Conservation (phyloP, 2,113 vertebrate species). For the Synchiropus splendidus region DNA sequence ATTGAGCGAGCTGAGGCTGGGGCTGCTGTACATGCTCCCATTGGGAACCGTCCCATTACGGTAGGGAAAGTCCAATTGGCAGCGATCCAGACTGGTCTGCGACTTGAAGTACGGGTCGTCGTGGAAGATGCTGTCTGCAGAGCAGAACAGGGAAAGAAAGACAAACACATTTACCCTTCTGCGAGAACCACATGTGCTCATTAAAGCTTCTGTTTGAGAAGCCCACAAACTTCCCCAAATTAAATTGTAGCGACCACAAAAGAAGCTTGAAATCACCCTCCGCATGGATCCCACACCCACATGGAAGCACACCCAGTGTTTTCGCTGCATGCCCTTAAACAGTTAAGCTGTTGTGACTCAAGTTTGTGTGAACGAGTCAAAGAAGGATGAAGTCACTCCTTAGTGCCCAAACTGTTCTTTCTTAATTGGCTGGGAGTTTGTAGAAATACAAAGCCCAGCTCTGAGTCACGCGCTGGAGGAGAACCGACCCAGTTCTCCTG, state of each 20-base stretch:
- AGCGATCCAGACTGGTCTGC: slow-evolving; percentile 84
- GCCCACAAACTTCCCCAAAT: slow-evolving; percentile 16
- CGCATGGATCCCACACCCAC: slow-evolving; percentile 45
- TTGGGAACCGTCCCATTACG: slow-evolving; percentile 84
- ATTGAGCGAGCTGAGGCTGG: slow-evolving; percentile 88
- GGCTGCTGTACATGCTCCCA: slow-evolving; percentile 89
- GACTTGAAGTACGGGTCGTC: slow-evolving; percentile 90
- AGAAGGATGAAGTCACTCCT: slow-evolving; percentile 46
- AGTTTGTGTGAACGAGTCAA: slow-evolving; percentile 44
- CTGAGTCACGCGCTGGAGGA: slow-evolving; percentile 48
- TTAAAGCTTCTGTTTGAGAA: background rate
- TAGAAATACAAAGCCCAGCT: slow-evolving; percentile 35
- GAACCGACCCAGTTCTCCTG: slow-evolving; percentile 35
- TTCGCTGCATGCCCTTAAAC: slow-evolving; percentile 36
- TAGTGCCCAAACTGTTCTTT: slow-evolving; percentile 11
- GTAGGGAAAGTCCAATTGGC: slow-evolving; percentile 72
- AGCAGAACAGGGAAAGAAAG: background rate
- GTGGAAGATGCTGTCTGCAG: slow-evolving; percentile 87
- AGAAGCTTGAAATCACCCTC: slow-evolving; percentile 40
- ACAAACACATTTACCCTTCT: slow-evolving; percentile 1
- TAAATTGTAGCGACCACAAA: slow-evolving; percentile 19
- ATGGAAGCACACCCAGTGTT: slow-evolving; percentile 38
- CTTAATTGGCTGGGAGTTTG: slow-evolving; percentile 42
- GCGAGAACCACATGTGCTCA: background rate
- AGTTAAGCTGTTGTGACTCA: slow-evolving; percentile 19